Evolutionary conservation across 1,140 invertebrate species (phyloP), one percentile per base, ranked within the genome.

Genomic region (Rhagoletis zephyria): DNA sequence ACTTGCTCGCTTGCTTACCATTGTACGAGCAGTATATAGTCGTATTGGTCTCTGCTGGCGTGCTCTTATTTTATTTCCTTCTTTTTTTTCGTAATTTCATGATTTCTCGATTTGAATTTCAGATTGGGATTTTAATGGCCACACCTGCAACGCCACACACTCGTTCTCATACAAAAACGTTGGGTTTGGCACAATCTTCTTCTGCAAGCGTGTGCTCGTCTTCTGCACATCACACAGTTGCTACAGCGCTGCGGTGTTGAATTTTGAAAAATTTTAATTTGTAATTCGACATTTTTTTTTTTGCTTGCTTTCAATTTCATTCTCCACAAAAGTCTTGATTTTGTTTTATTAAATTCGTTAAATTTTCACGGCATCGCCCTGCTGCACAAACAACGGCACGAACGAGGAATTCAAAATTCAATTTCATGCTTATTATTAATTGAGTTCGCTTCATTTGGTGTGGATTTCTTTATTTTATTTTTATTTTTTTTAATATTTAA

Each of bases 351-450:
- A 9, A 48, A 74, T 45, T 74, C 67, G 67, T 14, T 12, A 16
- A 5, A 56, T 81, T 56, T 56, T 81, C 48, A 10, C 48, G 12
- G 3, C 48, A 30, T 59, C 74, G 74, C 56, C 74, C 74, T 81
- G 74, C 56, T 56, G 74, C 48, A 56, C 30, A 30, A 30, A 30
- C 30, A 30, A 30, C 30, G 30, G 30, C 30, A 30, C 30, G 30
- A 30, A 51, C 48, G 16, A 51, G 40, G 61, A 85, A 85, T 16
- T 48, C 59, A 85, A 85, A 85, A 85, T 85, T 85, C 85, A 85
- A 85, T 91, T 91, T 91, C 90, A 91, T 91, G 90, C 90, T 91
- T 90, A 90, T 91, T 91, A 91, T 91, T 91, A 91, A 91, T 91
- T 91, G 90, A 89, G 89, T 90, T 90, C 89, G 90, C 90, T 90